Conservation (phyloP, 2,113 vertebrate genomes). For the Martes martes region DNA sequence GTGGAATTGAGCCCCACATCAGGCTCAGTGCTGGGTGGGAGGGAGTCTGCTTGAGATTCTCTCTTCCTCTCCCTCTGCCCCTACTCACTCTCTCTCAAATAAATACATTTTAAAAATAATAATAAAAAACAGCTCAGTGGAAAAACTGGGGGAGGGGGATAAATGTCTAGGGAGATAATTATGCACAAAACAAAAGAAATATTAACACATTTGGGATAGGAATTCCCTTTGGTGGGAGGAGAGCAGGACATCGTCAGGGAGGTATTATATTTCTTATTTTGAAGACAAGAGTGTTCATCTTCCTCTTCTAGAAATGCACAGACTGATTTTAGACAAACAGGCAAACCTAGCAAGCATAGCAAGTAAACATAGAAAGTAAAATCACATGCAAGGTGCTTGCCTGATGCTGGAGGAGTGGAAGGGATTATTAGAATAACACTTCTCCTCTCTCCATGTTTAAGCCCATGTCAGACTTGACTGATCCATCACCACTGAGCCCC, state of each 20-base stretch:
- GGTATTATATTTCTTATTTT: background rate
- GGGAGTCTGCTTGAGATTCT: background rate
- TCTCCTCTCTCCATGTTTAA: background rate
- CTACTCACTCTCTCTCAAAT: background rate
- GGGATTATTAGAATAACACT: background rate
- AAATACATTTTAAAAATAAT: background rate
- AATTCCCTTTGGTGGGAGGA: slow-evolving; percentile 1
- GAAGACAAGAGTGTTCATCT: background rate
- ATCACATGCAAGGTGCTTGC: background rate
- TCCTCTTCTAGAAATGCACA: background rate
- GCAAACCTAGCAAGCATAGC: background rate
- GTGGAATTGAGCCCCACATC: background rate
- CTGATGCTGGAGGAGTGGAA: background rate
- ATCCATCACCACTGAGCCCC: background rate
- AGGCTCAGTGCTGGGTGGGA: background rate
- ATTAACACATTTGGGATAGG: background rate
- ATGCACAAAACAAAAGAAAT: background rate
- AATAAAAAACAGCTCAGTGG: background rate
- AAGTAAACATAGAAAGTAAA: background rate
- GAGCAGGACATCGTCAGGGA: background rate
- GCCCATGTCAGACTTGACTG: background rate
- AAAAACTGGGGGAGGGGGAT: background rate
- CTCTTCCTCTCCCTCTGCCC: background rate
- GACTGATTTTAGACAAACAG: background rate
- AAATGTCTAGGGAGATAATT: background rate